Evolutionary conservation across 2,113 vertebrate genomes (phyloP).

Genomic region (Atherinomorus stipes): DNA sequence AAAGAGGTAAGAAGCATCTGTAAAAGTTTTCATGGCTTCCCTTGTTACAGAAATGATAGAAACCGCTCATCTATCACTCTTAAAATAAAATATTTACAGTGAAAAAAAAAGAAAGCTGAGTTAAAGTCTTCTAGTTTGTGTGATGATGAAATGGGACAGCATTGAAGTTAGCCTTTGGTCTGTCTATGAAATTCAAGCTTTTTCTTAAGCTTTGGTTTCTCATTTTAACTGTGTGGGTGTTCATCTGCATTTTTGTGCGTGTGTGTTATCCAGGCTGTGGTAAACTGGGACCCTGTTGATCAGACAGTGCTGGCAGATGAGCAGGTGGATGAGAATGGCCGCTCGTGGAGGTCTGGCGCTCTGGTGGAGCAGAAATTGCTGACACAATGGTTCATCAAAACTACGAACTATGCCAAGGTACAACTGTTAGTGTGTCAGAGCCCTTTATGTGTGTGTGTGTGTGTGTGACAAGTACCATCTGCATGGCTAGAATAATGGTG

Average conservation of each 20-base stretch:
- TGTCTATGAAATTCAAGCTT: constrained; percentile 41
- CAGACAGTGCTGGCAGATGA: constrained; percentile 96
- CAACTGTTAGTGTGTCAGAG: constrained; percentile 1
- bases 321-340: constrained; percentile 94
- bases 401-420: constrained; percentile 95
- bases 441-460: not conserved
- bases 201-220: constrained; percentile 47
- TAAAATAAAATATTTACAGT: constrained; percentile 24
- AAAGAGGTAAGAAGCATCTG: constrained; percentile 89
- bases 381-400: constrained; percentile 97
- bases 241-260: constrained; percentile 1
- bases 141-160: constrained; percentile 50
- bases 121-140: constrained; percentile 42
- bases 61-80: constrained; percentile 18
- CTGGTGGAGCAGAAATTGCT: constrained; percentile 95
- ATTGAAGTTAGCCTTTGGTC: constrained; percentile 40
- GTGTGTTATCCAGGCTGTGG: constrained; percentile 85
- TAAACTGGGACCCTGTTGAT: constrained; percentile 98
- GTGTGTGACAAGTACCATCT: constrained; percentile 8
- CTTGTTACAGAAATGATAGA: constrained; percentile 31
- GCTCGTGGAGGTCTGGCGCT: constrained; percentile 95
- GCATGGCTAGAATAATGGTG: constrained; percentile 23
- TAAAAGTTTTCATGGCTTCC: constrained; percentile 26
- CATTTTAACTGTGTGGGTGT: constrained; percentile 23
- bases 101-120: constrained; percentile 8